Conservation (phyloP, 2,797 vertebrate species). For the Syndactyla subalaris region DNA sequence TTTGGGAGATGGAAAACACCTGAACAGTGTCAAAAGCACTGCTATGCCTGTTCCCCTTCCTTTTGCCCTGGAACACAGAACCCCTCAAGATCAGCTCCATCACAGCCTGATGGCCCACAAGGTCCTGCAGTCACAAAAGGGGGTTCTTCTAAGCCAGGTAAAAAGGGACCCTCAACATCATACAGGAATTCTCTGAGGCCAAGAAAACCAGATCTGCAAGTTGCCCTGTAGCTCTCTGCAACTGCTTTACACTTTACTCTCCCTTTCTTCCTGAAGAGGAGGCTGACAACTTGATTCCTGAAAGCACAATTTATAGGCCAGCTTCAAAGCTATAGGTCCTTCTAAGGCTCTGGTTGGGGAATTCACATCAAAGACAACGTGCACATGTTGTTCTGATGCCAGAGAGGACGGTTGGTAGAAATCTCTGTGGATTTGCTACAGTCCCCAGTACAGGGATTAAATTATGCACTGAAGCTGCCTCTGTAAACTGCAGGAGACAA, state of each 20-base stretch:
- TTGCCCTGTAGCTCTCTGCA: constrained; percentile 52
- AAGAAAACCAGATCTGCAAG: constrained; percentile 72
- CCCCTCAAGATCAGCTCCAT: neutral
- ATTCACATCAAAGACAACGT: constrained; percentile 77
- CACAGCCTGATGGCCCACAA: neutral
- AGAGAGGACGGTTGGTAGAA: constrained; percentile 63
- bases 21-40: rapidly evolving
- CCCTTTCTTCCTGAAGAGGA: constrained; percentile 65
- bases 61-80: neutral
- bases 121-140: neutral
- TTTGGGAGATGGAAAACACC: neutral
- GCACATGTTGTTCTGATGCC: constrained; percentile 74
- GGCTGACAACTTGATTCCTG: constrained; percentile 77
- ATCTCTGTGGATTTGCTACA: constrained; percentile 68
- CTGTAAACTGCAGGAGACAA: constrained; percentile 70
- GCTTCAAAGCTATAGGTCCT: constrained; percentile 80
- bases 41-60: neutral
- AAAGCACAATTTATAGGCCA: constrained; percentile 80
- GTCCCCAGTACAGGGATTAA: constrained; percentile 69
- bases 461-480: constrained; percentile 74
- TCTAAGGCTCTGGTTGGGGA: constrained; percentile 76
- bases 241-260: constrained; percentile 68
- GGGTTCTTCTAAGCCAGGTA: neutral
- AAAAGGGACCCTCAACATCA: constrained; percentile 33
- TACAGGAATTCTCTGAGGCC: constrained; percentile 49